phyloP scores from a whole-genome alignment of 2,888 invertebrate species.

The Adineta ricciae region DNA sequence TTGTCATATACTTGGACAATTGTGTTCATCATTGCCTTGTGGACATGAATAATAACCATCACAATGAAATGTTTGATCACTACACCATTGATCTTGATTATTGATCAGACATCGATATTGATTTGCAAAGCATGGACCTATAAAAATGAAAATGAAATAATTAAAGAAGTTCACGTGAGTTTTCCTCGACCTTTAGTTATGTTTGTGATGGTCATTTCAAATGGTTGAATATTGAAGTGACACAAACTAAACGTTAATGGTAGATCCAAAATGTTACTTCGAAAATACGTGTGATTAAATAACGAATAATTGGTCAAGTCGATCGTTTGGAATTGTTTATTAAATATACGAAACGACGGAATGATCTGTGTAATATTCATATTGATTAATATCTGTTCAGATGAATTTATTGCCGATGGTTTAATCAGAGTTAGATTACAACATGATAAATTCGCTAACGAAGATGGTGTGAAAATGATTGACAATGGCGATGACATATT shows the following conservation, averaged over 20 bases:
- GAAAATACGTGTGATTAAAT: neutral
- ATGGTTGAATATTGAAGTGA: neutral
- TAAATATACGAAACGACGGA: neutral
- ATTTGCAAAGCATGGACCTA: neutral
- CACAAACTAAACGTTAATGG: neutral
- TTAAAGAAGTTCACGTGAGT: no score
- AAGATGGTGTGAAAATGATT: neutral
- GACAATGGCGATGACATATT: neutral
- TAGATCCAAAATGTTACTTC: neutral
- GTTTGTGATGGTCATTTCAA: neutral
- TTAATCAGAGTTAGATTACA: neutral
- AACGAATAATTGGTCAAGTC: neutral
- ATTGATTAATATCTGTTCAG: neutral
- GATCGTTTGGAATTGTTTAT: neutral
- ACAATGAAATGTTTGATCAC: neutral
- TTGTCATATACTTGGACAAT: neutral
- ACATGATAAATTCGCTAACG: neutral
- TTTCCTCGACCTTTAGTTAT: neutral
- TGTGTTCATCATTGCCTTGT: neutral
- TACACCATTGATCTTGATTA: neutral
- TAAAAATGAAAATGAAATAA: neutral
- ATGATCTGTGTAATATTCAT: neutral
- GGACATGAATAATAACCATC: conserved; percentile 13
- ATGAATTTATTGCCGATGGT: neutral
- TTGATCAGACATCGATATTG: neutral